These are phyloP conservation scores for Strigamia transsilvanica DNA, from an alignment of 2,888 invertebrate genomes.

Conservation along the genomic window DNA sequence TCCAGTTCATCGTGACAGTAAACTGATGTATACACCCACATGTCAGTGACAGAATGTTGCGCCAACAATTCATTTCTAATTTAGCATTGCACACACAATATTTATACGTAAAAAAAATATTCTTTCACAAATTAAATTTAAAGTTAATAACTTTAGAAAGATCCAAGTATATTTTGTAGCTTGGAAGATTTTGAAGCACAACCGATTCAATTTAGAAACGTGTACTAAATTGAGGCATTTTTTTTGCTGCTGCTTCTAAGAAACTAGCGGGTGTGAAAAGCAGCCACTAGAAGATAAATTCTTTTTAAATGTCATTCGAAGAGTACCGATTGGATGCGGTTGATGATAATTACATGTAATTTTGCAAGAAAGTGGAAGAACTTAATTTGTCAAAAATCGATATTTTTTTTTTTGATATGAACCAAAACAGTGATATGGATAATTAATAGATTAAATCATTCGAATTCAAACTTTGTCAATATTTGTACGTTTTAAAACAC, in stretches of 20 bases:
- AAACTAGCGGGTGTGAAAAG: neutral
- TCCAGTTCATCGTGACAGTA: constrained; percentile 2
- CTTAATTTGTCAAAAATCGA: neutral
- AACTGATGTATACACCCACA: neutral
- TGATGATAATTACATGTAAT: constrained; percentile 1
- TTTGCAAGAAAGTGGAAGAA: constrained; percentile 8
- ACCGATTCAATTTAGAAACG: neutral
- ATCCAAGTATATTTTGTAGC: neutral
- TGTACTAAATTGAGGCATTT: neutral
- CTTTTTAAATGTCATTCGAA: neutral
- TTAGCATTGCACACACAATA: neutral
- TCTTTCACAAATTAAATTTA: no score
- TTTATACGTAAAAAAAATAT: no score
- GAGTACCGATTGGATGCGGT: neutral
- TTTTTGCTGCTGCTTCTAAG: neutral
- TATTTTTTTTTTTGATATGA: neutral
- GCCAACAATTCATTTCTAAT: constrained; percentile 8
- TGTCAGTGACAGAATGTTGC: neutral
- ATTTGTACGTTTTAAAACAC: neutral
- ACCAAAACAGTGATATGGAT: neutral
- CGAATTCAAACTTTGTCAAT: neutral
- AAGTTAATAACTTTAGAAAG: no score
- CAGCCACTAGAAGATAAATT: neutral
- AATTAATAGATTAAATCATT: constrained; percentile 1
- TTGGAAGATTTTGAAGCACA: neutral